These are phyloP conservation scores for Clarias magur DNA, from an alignment of 2,113 vertebrate genomes.

Conservation along the genomic window DNA sequence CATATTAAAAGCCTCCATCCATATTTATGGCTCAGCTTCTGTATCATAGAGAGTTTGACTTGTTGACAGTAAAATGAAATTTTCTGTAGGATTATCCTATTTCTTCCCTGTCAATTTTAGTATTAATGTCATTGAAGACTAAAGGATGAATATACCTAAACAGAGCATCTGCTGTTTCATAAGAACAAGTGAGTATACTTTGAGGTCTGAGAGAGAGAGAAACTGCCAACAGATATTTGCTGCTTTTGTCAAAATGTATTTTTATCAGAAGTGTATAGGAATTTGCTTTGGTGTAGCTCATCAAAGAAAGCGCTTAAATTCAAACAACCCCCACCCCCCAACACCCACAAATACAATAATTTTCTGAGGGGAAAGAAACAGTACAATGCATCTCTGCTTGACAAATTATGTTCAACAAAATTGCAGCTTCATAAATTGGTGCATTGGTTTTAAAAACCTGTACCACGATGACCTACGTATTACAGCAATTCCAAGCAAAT, in stretches of 20 bases:
- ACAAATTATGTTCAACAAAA: neutral
- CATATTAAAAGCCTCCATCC: conserved; percentile 28
- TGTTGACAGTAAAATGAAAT: conserved; percentile 29
- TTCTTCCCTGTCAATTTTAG: conserved; percentile 16
- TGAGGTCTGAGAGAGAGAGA: neutral
- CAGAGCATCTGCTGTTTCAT: conserved; percentile 24
- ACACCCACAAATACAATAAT: too few relatives aligned
- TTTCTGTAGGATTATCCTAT: conserved; percentile 25
- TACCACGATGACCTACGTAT: neutral
- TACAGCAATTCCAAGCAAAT: neutral
- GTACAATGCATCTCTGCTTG: neutral
- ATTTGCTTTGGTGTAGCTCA: neutral
- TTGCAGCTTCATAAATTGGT: neutral
- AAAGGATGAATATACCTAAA: neutral
- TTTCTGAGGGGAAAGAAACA: neutral
- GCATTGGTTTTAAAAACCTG: neutral
- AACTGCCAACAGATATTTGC: conserved; percentile 12
- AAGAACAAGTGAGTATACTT: conserved; percentile 2
- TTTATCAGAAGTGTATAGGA: neutral
- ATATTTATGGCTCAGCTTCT: conserved; percentile 37
- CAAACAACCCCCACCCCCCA: neutral
- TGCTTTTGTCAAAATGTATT: neutral
- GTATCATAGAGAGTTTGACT: neutral
- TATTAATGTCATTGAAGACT: conserved; percentile 1
- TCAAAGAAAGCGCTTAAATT: neutral